Percentiles rank a stretch among this genome's conserved stretches.
These are phyloP conservation scores for Hemiscyllium ocellatum DNA, from an alignment of 2,113 vertebrate species.

Conservation along the genomic window DNA sequence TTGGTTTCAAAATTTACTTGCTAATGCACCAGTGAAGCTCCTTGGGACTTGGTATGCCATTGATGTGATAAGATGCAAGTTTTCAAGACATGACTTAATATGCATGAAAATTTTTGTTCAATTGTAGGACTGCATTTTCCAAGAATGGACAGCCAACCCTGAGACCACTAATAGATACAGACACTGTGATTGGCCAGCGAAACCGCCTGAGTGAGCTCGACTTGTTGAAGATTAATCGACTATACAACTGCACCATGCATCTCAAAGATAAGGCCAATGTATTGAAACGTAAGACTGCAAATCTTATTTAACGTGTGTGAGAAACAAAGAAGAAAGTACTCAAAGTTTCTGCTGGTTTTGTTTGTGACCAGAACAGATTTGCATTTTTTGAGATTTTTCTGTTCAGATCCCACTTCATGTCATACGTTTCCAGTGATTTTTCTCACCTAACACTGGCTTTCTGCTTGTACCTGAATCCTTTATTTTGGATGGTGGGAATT, in stretches of 20 bases:
- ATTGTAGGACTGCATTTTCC: conserved; percentile 15
- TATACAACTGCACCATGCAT: conserved; percentile 47
- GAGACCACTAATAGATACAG: conserved; percentile 40
- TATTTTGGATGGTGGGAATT: not conserved
- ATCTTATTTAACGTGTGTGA: no score
- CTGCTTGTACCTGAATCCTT: not conserved
- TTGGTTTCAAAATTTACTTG: not conserved
- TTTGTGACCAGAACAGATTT: not conserved
- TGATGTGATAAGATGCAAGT: not conserved
- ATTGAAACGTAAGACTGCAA: not conserved
- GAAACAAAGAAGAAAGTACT: not conserved
- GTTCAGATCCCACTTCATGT: not conserved
- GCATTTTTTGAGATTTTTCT: not conserved
- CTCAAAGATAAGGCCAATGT: not conserved
- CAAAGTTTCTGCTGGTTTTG: not conserved
- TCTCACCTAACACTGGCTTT: not conserved
- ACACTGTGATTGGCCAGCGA: conserved; percentile 47
- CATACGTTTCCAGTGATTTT: not conserved
- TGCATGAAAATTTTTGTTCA: no score
- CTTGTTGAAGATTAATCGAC: conserved; percentile 45
- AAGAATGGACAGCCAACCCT: conserved; percentile 47
- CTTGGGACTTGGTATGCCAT: not conserved
- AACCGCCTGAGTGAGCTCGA: conserved; percentile 49
- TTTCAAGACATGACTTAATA: not conserved
- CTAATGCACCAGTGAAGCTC: not conserved